Evolutionary conservation across 2,113 vertebrate genomes (phyloP).

Genomic region (Poecilia latipinna): DNA sequence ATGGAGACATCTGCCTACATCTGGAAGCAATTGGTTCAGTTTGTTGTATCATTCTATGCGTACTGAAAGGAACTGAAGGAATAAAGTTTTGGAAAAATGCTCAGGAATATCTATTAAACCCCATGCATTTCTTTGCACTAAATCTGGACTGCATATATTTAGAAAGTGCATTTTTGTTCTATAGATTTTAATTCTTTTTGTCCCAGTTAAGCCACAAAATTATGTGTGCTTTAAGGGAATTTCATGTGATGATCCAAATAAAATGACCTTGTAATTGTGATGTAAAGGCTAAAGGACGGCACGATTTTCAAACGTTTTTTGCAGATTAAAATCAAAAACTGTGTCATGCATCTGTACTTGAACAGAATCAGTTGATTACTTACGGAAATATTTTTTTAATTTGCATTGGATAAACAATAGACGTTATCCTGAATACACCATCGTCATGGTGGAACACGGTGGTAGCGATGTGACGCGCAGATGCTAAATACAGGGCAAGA

Average conservation of each 20-base stretch:
- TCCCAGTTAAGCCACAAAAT: too few species aligned
- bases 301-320: too few species aligned
- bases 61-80: not conserved
- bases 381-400: not conserved
- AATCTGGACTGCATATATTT: not conserved
- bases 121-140: not conserved
- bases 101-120: not conserved
- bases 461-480: too few species aligned
- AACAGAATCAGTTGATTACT: not conserved
- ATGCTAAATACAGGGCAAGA: too few species aligned
- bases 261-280: too few species aligned
- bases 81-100: not conserved
- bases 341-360: too few species aligned
- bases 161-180: not conserved
- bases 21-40: constrained; percentile 21
- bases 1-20: not conserved
- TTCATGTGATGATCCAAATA: too few species aligned
- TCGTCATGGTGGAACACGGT: not conserved
- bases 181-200: too few species aligned
- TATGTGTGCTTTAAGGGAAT: too few species aligned
- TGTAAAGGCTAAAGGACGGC: too few species aligned
- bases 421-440: not conserved
- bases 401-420: not conserved
- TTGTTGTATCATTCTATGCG: constrained; percentile 23
- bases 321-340: too few species aligned